These are phyloP conservation scores for Allygus modestus DNA, from an alignment of 2,888 invertebrate species.

Conservation along the genomic window DNA sequence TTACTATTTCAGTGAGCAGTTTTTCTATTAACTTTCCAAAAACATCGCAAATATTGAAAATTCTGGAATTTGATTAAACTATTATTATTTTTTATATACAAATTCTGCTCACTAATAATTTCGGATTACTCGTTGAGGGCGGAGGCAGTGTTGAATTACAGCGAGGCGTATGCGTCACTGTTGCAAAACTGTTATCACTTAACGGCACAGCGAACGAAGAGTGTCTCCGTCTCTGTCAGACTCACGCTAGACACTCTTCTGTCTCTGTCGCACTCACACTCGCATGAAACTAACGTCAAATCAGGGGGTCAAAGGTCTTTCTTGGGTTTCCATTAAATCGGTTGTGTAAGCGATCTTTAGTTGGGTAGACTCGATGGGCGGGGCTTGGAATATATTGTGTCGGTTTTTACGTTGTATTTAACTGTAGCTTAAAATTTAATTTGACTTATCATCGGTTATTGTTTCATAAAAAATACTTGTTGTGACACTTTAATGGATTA, in stretches of 20 bases:
- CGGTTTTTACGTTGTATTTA: slow-evolving; percentile 33
- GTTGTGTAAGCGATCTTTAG: neutral
- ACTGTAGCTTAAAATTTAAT: too few species aligned
- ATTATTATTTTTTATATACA: too few species aligned
- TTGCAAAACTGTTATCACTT: slow-evolving; percentile 26
- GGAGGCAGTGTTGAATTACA: slow-evolving; percentile 17
- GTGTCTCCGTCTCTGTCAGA: slow-evolving; percentile 38
- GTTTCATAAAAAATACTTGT: too few species aligned
- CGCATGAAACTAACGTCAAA: neutral
- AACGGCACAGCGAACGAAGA: neutral
- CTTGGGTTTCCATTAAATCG: slow-evolving; percentile 1
- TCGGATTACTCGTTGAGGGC: too few species aligned
- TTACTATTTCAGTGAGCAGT: too few species aligned
- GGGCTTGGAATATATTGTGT: neutral
- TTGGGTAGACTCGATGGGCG: neutral
- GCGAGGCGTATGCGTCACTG: slow-evolving; percentile 10
- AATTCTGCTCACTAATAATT: too few species aligned
- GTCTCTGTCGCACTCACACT: too few species aligned
- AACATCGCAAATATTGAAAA: too few species aligned
- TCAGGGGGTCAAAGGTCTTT: neutral
- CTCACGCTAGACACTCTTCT: neutral
- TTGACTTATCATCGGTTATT: too few species aligned
- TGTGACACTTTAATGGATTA: too few species aligned
- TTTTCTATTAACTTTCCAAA: too few species aligned
- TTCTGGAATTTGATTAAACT: too few species aligned